phyloP scores from a whole-genome alignment of 2,888 invertebrate genomes.

The Lymantria dispar region DNA sequence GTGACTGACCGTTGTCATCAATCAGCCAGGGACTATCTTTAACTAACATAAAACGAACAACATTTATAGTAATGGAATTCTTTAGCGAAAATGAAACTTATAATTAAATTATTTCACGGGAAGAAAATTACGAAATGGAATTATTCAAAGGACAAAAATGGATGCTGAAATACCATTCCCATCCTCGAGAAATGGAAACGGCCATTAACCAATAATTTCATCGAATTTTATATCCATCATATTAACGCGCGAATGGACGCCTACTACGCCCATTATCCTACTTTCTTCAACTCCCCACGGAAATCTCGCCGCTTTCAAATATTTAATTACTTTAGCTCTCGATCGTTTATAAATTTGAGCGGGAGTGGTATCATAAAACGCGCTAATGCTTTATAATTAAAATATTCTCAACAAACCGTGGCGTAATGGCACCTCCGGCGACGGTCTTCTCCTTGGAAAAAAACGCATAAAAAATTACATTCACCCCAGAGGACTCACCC shows the following conservation, averaged over 20 bases:
- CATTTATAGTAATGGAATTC: constrained; percentile 23
- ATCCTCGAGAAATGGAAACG: constrained; percentile 63
- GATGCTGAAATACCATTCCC: constrained; percentile 52
- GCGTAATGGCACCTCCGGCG: constrained; percentile 82
- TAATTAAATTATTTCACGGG: constrained; percentile 18
- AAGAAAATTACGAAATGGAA: constrained; percentile 21
- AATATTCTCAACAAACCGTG: constrained; percentile 83
- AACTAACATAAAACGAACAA: constrained; percentile 38
- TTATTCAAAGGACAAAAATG: constrained; percentile 38
- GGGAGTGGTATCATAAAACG: constrained; percentile 82
- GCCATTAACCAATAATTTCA: constrained; percentile 78
- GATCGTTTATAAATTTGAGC: constrained; percentile 79
- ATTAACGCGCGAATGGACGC: constrained; percentile 62
- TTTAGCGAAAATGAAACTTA: constrained; percentile 19
- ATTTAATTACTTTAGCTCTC: constrained; percentile 80
- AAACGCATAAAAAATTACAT: constrained; percentile 84
- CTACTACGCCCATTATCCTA: constrained; percentile 68
- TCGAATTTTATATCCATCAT: constrained; percentile 80
- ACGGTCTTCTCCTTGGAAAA: constrained; percentile 74
- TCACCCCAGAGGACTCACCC: constrained; percentile 83
- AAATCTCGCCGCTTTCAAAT: constrained; percentile 82
- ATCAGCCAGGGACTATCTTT: constrained; percentile 44
- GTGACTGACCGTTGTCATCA: constrained; percentile 52
- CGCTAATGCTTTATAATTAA: constrained; percentile 83
- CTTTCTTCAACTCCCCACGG: constrained; percentile 68